Percentiles rank a stretch among this genome's conserved stretches.
phyloP scores from a whole-genome alignment of 2,797 vertebrate genomes.

The Telmatherina bonti region DNA sequence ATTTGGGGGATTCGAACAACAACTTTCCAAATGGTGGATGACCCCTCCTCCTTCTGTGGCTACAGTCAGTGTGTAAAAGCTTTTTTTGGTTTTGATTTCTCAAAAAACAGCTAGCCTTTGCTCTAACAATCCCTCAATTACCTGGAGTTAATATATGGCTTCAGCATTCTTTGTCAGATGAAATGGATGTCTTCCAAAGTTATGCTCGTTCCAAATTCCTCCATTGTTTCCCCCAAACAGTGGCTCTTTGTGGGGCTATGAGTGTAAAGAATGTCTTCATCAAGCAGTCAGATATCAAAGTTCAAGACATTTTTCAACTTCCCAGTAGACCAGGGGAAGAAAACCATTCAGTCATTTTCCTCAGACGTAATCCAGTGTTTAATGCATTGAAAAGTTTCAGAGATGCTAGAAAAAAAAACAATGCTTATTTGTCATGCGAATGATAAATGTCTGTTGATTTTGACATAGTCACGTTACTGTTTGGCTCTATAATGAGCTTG shows the following conservation, averaged over 20 bases:
- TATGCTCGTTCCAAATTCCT: neutral
- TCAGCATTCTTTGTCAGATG: conserved; percentile 2
- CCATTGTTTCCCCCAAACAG: conserved; percentile 27
- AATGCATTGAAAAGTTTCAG: neutral
- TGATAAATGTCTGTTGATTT: neutral
- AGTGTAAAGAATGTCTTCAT: neutral
- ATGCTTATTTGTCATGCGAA: too few relatives aligned
- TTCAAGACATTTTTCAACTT: neutral
- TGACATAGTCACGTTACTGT: neutral
- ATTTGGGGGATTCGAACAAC: neutral
- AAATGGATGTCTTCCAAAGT: conserved; percentile 11
- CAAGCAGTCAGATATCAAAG: neutral
- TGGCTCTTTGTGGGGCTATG: conserved; percentile 2
- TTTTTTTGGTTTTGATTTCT: neutral
- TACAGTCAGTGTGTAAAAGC: neutral
- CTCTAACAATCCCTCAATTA: neutral
- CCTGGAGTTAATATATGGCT: conserved; percentile 4
- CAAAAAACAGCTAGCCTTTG: too few relatives aligned
- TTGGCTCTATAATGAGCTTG: too few relatives aligned
- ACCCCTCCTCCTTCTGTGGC: neutral
- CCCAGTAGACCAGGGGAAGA: neutral
- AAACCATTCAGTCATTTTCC: neutral
- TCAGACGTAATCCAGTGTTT: neutral
- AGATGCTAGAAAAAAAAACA: neutral
- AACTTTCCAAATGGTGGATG: neutral